These are phyloP conservation scores for Pollenia amentaria DNA, from an alignment of 2,888 invertebrate genomes.

Conservation along the genomic window DNA sequence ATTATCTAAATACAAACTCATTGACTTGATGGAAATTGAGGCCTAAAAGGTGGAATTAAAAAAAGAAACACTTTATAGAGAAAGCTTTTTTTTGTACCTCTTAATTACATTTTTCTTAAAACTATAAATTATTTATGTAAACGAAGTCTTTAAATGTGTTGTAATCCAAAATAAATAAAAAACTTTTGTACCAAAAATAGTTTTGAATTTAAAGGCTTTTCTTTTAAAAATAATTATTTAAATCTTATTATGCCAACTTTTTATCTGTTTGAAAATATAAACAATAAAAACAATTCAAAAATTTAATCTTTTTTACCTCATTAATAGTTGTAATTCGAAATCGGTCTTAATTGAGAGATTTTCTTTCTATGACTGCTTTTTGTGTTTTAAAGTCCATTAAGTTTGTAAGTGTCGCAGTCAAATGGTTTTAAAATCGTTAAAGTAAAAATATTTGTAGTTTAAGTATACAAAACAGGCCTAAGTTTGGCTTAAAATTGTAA, in stretches of 20 bases:
- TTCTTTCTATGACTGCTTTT: not conserved
- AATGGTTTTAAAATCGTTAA: slow-evolving; percentile 19
- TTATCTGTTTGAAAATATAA: not conserved
- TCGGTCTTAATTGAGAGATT: slow-evolving; percentile 33
- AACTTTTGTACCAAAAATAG: not conserved
- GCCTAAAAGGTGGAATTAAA: not conserved
- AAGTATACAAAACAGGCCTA: slow-evolving; percentile 20
- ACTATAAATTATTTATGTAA: not conserved
- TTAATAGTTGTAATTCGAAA: slow-evolving; percentile 22
- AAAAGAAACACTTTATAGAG: slow-evolving; percentile 1
- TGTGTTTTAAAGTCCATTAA: slow-evolving; percentile 19
- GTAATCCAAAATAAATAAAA: not conserved
- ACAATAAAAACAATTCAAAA: slow-evolving; percentile 52
- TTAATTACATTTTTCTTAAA: slow-evolving; percentile 25
- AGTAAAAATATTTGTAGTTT: not conserved
- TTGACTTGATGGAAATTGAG: slow-evolving; percentile 13
- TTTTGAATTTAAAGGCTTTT: slow-evolving; percentile 18
- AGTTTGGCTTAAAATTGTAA: slow-evolving; percentile 30
- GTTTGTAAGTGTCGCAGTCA: not conserved
- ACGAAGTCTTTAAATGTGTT: not conserved
- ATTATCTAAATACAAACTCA: slow-evolving; percentile 37
- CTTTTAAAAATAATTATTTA: slow-evolving; percentile 11
- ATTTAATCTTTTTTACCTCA: slow-evolving; percentile 40
- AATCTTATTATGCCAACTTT: slow-evolving; percentile 43
- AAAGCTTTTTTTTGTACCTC: not conserved